A percentile compares a stretch with the other conserved stretches of the same genome.
Conservation (phyloP, 2,113 vertebrate species). For the Dolichallabes microphthalmus region DNA sequence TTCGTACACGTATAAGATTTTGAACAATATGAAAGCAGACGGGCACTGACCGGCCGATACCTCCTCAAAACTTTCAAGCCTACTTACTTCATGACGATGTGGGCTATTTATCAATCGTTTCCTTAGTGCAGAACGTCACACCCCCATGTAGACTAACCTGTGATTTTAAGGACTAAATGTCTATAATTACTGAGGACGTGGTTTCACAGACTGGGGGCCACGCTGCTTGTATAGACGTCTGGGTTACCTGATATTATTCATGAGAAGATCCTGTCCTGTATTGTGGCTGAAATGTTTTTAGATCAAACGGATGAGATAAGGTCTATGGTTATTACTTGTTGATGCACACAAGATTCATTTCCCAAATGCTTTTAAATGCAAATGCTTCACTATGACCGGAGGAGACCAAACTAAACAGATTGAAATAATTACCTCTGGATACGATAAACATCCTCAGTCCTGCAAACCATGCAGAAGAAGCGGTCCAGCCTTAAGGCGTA, state of each 20-base stretch:
- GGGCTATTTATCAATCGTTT: conserved; percentile 23
- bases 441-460: not conserved
- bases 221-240: not conserved
- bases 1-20: not conserved
- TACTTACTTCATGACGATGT: conserved; percentile 17
- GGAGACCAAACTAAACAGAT: not conserved
- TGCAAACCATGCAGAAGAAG: not conserved
- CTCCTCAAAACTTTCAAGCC: conserved; percentile 58
- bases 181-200: not conserved
- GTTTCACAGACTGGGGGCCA: not conserved
- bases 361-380: not conserved
- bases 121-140: not conserved
- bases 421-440: not conserved
- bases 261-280: not conserved
- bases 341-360: not conserved
- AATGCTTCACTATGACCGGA: not conserved
- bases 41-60: conserved; percentile 53
- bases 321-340: not conserved
- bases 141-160: not conserved
- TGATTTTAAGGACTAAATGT: not conserved
- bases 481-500: not conserved
- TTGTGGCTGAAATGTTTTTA: not conserved
- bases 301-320: not conserved
- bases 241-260: not conserved
- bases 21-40: not conserved